phyloP scores from a whole-genome alignment of 2,797 vertebrate genomes.

The Thunnus albacares region DNA sequence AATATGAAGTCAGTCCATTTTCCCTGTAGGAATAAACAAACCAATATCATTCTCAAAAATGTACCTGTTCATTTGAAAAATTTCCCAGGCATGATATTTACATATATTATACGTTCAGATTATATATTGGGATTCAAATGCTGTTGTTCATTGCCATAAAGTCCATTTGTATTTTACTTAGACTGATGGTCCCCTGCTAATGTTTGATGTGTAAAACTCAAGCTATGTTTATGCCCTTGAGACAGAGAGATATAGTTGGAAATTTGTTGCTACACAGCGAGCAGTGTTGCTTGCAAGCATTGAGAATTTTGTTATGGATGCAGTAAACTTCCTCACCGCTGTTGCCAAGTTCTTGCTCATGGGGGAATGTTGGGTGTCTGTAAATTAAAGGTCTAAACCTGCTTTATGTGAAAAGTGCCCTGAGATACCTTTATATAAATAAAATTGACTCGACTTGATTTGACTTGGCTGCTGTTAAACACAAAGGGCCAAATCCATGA shows the following conservation, averaged over 20 bases:
- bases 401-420: no score
- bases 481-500: neutral
- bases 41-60: neutral
- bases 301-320: conserved; percentile 12
- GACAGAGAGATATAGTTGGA: conserved; percentile 26
- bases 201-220: conserved; percentile 44
- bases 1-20: conserved; percentile 1
- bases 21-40: conserved; percentile 4
- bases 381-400: no score
- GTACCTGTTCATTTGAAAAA: conserved; percentile 12
- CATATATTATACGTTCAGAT: conserved; percentile 21
- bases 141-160: conserved; percentile 9
- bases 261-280: conserved; percentile 17
- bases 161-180: conserved; percentile 28
- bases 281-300: neutral
- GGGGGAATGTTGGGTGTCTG: no score
- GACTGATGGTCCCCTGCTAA: conserved; percentile 36
- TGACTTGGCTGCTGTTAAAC: neutral
- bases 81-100: neutral
- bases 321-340: neutral
- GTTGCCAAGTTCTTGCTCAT: no score
- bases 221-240: conserved; percentile 15
- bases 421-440: no score
- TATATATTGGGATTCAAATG: conserved; percentile 22
- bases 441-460: no score